A percentile compares a stretch with the other conserved stretches of the same genome.
Conservation (phyloP, 1,140 invertebrate species). For the Dreissena polymorpha region DNA sequence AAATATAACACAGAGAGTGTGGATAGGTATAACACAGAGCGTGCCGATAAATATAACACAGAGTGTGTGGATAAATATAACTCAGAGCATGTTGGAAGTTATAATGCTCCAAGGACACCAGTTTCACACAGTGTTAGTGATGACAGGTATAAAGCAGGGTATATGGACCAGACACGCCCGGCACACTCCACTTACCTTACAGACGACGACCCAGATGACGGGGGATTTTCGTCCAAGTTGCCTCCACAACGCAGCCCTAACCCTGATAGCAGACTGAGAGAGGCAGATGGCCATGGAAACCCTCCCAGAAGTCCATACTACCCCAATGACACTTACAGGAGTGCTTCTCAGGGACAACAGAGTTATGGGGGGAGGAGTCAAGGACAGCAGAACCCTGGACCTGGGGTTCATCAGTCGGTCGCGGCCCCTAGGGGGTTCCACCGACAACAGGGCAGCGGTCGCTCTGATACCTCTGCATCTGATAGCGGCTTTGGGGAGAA, state of each 20-base stretch:
- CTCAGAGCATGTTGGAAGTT: background rate
- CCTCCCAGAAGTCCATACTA: background rate
- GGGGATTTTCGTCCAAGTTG: constrained; percentile 15
- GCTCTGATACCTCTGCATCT: constrained; percentile 41
- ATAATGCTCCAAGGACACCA: background rate
- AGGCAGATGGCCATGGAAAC: background rate
- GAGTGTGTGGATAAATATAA: constrained; percentile 15
- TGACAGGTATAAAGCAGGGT: background rate
- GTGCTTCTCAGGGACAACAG: too few species aligned
- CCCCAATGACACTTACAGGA: constrained; percentile 37
- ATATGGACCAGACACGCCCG: background rate
- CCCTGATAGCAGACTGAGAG: background rate
- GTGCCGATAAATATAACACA: constrained; percentile 16
- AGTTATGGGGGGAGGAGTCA: too few species aligned
- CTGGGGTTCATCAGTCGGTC: constrained; percentile 8
- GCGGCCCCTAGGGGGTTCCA: constrained; percentile 41
- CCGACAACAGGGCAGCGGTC: constrained; percentile 46
- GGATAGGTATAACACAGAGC: background rate
- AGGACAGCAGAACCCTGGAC: background rate
- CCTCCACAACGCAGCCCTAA: constrained; percentile 12
- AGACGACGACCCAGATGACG: constrained; percentile 37
- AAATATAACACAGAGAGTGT: background rate
- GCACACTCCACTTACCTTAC: constrained; percentile 33
- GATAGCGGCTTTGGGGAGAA: constrained; percentile 56
- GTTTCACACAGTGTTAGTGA: background rate